Evolutionary conservation across 2,888 invertebrate species (phyloP).

Genomic region (Leptura quadrifasciata): DNA sequence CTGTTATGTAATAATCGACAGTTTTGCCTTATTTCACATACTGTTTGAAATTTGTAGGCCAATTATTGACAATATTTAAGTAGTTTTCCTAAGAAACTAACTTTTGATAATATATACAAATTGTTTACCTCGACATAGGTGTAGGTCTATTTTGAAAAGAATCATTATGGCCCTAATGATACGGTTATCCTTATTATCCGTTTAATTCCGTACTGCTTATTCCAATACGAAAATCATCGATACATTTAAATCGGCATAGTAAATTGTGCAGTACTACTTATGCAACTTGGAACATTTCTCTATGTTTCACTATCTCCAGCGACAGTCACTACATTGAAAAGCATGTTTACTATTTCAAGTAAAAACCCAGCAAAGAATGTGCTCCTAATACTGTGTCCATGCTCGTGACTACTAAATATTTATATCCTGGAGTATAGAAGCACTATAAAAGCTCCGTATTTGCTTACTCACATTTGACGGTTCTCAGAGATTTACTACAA

Average conservation of each 20-base stretch:
- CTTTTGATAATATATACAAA: no score
- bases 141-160: no score
- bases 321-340: constrained; percentile 52
- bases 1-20: not conserved
- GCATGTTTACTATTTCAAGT: constrained; percentile 56
- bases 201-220: not conserved
- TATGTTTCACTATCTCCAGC: constrained; percentile 45
- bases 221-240: constrained; percentile 7
- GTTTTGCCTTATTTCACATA: not conserved
- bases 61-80: no score
- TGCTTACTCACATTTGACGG: constrained; percentile 45
- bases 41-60: no score
- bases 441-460: constrained; percentile 43
- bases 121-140: no score
- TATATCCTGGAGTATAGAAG: constrained; percentile 56
- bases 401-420: constrained; percentile 65
- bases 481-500: constrained; percentile 23
- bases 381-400: constrained; percentile 57
- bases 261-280: constrained; percentile 43
- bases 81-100: no score
- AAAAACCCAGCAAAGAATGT: constrained; percentile 58
- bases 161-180: no score
- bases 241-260: constrained; percentile 38
- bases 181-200: no score
- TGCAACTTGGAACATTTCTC: constrained; percentile 47